Percentiles rank a stretch among this genome's conserved stretches.
Evolutionary conservation across 1,140 invertebrate genomes (phyloP).

Genomic region (Drosophila grimshawi): DNA sequence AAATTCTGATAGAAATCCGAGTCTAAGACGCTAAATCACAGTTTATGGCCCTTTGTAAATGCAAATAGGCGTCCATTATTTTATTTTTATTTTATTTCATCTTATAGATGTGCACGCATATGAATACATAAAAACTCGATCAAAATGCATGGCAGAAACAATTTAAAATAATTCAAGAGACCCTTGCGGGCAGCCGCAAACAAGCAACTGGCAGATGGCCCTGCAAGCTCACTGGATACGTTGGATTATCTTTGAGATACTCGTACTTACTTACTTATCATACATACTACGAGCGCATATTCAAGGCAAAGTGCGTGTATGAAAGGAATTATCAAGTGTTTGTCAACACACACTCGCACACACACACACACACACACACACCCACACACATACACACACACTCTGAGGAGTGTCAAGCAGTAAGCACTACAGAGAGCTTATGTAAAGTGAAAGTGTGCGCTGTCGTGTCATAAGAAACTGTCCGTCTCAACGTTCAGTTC

Average conservation of each 20-base stretch:
- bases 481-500: slow-evolving; percentile 34
- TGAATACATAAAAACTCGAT: slow-evolving; percentile 63
- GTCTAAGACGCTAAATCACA: slow-evolving; percentile 49
- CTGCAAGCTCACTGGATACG: slow-evolving; percentile 28
- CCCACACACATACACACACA: slow-evolving; percentile 14
- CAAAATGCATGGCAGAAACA: slow-evolving; percentile 55
- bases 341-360: slow-evolving; percentile 61
- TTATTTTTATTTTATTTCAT: slow-evolving; percentile 48
- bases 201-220: slow-evolving; percentile 30
- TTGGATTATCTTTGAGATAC: slow-evolving; percentile 59
- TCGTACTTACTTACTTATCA: slow-evolving; percentile 48
- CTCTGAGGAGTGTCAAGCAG: slow-evolving; percentile 33
- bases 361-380: slow-evolving; percentile 14
- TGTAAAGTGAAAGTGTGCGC: slow-evolving; percentile 80
- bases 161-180: slow-evolving; percentile 80
- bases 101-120: slow-evolving; percentile 46
- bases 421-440: slow-evolving; percentile 71
- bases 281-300: slow-evolving; percentile 33
- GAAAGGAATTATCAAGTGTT: slow-evolving; percentile 80
- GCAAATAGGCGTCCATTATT: slow-evolving; percentile 38
- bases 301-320: slow-evolving; percentile 76
- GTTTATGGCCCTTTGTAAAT: slow-evolving; percentile 54
- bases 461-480: slow-evolving; percentile 75
- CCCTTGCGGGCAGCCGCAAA: slow-evolving; percentile 62
- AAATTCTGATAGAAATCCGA: slow-evolving; percentile 52